phyloP scores from a whole-genome alignment of 2,888 invertebrate genomes.

The Acrobasis consociella region DNA sequence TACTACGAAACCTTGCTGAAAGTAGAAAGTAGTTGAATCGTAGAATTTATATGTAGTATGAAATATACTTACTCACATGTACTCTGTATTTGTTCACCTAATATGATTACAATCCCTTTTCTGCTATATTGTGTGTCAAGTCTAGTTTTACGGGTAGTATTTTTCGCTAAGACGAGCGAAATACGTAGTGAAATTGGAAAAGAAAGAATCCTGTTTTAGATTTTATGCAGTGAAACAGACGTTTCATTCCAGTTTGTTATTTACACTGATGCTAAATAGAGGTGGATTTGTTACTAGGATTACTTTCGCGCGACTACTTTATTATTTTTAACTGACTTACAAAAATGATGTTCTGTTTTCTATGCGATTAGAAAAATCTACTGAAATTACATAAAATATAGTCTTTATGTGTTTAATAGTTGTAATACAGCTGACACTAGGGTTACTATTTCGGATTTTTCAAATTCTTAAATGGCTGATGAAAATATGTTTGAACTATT shows the following conservation, averaged over 20 bases:
- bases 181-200: constrained; percentile 6
- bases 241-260: constrained; percentile 12
- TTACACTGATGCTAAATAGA: constrained; percentile 9
- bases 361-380: too few relatives aligned
- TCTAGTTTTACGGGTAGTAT: background rate
- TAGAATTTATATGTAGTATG: too few relatives aligned
- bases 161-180: background rate
- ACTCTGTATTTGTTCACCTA: background rate
- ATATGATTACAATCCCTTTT: background rate
- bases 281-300: background rate
- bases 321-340: background rate
- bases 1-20: too few relatives aligned
- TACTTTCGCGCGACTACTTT: background rate
- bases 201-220: background rate
- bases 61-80: background rate
- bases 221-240: background rate
- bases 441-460: too few relatives aligned
- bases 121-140: background rate
- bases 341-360: background rate
- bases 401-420: too few relatives aligned
- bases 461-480: too few relatives aligned
- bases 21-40: too few relatives aligned
- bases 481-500: too few relatives aligned
- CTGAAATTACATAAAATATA: too few relatives aligned
- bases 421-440: too few relatives aligned